A percentile compares a stretch with the other conserved stretches of the same genome.
phyloP scores from a whole-genome alignment of 2,888 invertebrate species.

The Fabriciana adippe region DNA sequence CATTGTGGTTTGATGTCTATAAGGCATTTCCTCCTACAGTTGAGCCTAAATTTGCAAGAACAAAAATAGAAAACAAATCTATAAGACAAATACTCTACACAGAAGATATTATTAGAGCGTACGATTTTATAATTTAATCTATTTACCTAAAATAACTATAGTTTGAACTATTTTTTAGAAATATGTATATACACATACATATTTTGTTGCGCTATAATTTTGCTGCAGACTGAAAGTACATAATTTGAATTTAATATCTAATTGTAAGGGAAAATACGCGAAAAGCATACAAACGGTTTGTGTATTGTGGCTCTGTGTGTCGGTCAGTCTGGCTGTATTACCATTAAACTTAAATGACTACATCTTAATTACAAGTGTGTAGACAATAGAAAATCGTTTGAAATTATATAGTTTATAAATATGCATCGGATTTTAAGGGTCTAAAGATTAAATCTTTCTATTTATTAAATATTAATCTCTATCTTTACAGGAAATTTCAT shows the following conservation, averaged over 20 bases:
- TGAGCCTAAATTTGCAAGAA: slow-evolving; percentile 90
- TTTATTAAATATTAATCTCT: background rate
- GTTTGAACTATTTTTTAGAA: background rate
- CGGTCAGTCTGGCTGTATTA: too few relatives aligned
- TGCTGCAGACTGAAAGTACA: background rate
- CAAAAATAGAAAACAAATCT: slow-evolving; percentile 80
- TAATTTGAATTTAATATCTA: too few relatives aligned
- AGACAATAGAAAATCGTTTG: too few relatives aligned
- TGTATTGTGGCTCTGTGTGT: too few relatives aligned
- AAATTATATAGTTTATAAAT: background rate
- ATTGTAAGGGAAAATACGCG: too few relatives aligned
- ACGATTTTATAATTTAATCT: slow-evolving; percentile 59
- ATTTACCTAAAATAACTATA: background rate
- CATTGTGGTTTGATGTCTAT: slow-evolving; percentile 97
- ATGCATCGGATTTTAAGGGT: background rate
- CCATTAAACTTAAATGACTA: too few relatives aligned
- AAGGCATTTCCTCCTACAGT: slow-evolving; percentile 93
- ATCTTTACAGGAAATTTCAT: slow-evolving; percentile 84
- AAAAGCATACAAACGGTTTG: too few relatives aligned
- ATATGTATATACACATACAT: background rate
- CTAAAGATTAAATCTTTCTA: background rate
- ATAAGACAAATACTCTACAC: slow-evolving; percentile 89
- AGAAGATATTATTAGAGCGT: slow-evolving; percentile 94
- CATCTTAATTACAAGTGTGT: too few relatives aligned
- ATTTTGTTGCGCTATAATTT: background rate